Percentiles rank a stretch among this genome's conserved stretches.
phyloP scores from a whole-genome alignment of 2,113 vertebrate species.

The Dendropsophus ebraccatus region DNA sequence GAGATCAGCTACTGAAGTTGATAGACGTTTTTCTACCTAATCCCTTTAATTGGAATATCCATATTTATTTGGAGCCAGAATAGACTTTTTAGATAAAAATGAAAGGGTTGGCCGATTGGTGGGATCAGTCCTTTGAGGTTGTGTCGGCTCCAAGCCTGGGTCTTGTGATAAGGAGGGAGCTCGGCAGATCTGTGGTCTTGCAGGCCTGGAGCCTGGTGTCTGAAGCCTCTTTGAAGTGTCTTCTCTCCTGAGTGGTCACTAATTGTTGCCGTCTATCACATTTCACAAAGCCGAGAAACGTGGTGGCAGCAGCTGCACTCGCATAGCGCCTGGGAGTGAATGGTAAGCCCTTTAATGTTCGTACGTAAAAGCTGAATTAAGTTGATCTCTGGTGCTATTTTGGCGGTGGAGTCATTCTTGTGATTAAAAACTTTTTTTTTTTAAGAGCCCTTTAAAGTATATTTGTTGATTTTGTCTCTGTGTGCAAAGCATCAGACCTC shows the following conservation, averaged over 20 bases:
- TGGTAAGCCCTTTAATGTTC: neutral
- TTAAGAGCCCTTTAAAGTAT: neutral
- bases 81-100: conserved; percentile 20
- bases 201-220: neutral
- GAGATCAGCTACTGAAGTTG: neutral
- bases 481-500: neutral
- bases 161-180: conserved; percentile 16
- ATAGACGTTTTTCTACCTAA: neutral
- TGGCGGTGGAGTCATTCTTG: neutral
- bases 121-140: neutral
- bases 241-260: neutral
- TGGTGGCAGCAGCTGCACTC: conserved; percentile 5
- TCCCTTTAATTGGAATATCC: neutral
- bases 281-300: conserved; percentile 16
- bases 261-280: conserved; percentile 11
- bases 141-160: neutral
- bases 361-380: neutral
- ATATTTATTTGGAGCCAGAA: neutral
- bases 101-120: neutral
- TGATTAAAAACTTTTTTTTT: neutral
- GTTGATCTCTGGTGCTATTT: neutral
- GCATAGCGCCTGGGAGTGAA: neutral
- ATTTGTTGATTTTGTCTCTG: neutral
- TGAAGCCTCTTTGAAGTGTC: conserved; percentile 36
- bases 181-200: neutral